phyloP scores from a whole-genome alignment of 2,888 invertebrate species.

The Tuta absoluta region DNA sequence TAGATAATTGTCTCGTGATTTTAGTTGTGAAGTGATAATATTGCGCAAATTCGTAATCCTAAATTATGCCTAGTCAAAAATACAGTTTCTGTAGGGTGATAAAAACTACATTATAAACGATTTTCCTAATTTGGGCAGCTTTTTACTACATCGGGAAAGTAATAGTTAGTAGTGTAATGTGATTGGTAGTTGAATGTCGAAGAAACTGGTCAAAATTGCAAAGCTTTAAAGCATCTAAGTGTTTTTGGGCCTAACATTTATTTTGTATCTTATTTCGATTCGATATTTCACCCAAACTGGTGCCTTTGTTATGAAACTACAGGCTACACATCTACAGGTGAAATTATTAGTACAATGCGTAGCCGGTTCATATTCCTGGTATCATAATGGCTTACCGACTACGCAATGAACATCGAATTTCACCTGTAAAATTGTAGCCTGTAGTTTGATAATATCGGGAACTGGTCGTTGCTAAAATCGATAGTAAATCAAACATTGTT shows the following conservation, averaged over 20 bases:
- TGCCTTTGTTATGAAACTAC: too few relatives aligned
- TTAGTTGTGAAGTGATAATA: constrained; percentile 12
- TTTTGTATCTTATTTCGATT: not conserved
- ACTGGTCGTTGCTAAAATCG: too few relatives aligned
- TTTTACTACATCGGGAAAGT: constrained; percentile 1
- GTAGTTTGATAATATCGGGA: too few relatives aligned
- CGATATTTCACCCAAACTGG: not conserved
- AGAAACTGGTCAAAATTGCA: not conserved
- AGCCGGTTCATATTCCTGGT: too few relatives aligned
- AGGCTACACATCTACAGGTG: too few relatives aligned
- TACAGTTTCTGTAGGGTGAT: not conserved
- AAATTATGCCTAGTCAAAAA: not conserved
- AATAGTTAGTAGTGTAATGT: not conserved
- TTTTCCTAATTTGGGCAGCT: constrained; percentile 8
- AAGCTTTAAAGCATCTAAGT: too few relatives aligned
- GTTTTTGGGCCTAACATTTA: not conserved
- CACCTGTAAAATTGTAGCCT: too few relatives aligned
- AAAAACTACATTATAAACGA: not conserved
- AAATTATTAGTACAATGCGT: too few relatives aligned
- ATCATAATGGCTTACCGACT: too few relatives aligned
- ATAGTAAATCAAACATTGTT: too few relatives aligned
- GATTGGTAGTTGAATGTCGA: not conserved
- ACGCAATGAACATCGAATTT: too few relatives aligned
- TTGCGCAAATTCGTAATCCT: constrained; percentile 9
- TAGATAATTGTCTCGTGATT: constrained; percentile 4